Conservation (phyloP, 2,113 vertebrate species). For the Chionodraco myersi region DNA sequence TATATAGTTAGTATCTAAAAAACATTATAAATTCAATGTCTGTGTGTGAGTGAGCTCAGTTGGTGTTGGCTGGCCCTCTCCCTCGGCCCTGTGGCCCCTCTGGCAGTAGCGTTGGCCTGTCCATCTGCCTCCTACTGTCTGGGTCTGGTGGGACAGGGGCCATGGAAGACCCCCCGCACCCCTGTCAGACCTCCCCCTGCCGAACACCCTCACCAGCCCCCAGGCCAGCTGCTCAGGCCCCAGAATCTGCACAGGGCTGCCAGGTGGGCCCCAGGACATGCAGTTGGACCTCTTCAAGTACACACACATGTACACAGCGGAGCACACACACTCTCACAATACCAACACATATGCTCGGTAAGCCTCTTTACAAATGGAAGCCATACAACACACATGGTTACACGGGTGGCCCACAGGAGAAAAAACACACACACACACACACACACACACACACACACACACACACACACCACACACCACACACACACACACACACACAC, state of each 20-base stretch:
- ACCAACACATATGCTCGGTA: constrained; percentile 73
- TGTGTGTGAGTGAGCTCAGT: constrained; percentile 41
- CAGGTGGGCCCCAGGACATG: constrained; percentile 76
- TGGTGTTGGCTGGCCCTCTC: constrained; percentile 68
- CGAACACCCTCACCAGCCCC: constrained; percentile 63
- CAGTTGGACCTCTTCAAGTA: constrained; percentile 58
- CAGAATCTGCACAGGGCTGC: constrained; percentile 71
- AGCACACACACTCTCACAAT: constrained; percentile 46
- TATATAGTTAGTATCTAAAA: neutral
- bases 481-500: constrained; percentile 31
- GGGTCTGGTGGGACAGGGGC: constrained; percentile 73
- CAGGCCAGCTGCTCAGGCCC: constrained; percentile 79
- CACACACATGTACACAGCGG: constrained; percentile 17
- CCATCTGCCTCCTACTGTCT: constrained; percentile 84
- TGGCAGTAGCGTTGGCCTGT: constrained; percentile 79
- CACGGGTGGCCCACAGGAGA: constrained; percentile 56
- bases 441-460: constrained; percentile 29
- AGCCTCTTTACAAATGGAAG: constrained; percentile 74
- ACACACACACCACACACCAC: neutral
- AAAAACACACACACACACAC: constrained; percentile 28
- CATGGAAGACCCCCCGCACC: constrained; percentile 59
- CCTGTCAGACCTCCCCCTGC: constrained; percentile 41
- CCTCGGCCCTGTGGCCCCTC: constrained; percentile 67
- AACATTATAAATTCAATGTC: neutral
- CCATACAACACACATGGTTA: constrained; percentile 65